phyloP scores from a whole-genome alignment of 2,797 vertebrate species.

The Heliangelus exortis region DNA sequence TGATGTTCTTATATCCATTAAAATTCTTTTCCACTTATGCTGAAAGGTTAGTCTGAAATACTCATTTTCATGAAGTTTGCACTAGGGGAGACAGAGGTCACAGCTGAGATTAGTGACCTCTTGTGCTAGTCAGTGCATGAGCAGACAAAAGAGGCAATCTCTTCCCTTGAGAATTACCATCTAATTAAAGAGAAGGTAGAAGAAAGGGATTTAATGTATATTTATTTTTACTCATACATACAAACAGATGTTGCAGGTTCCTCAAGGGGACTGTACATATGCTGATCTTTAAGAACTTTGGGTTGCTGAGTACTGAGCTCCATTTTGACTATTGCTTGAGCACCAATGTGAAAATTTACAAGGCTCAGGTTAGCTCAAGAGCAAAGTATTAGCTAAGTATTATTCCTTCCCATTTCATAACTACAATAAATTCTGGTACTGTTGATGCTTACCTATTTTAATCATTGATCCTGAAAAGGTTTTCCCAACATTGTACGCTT shows the following conservation, averaged over 20 bases:
- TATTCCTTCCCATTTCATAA: neutral
- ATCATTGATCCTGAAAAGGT: neutral
- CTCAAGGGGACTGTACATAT: neutral
- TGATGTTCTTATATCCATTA: neutral
- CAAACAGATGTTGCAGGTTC: neutral
- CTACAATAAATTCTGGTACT: neutral
- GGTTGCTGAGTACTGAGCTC: neutral
- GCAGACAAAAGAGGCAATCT: neutral
- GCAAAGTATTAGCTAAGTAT: neutral
- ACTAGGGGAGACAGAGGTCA: neutral
- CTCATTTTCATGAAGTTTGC: neutral
- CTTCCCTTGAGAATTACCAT: neutral
- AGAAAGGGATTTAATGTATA: neutral
- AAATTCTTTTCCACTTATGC: neutral
- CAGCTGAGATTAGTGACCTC: neutral
- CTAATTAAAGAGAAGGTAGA: neutral
- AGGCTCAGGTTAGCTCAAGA: neutral
- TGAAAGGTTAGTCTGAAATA: neutral
- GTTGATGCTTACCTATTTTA: neutral
- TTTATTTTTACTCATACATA: neutral
- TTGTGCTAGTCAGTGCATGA: neutral
- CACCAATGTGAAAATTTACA: neutral
- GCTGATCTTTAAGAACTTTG: neutral
- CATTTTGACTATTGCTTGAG: neutral
- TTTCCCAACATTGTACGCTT: neutral